Evolutionary conservation across 2,113 vertebrate genomes (phyloP), one percentile per base, ranked within the genome.

Genomic region (Oostethus manadensis): DNA sequence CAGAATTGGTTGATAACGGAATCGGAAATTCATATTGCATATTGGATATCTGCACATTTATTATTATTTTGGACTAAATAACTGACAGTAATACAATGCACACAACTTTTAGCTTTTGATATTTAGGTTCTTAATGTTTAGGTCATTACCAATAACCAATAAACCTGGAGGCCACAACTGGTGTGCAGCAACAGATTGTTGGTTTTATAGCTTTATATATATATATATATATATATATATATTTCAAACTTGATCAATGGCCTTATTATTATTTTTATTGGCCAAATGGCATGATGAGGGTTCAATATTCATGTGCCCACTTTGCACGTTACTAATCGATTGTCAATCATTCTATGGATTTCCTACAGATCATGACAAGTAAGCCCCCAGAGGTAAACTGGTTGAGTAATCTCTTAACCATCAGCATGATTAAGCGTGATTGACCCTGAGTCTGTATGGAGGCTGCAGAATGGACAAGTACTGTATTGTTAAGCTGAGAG

Each of bases 361-460:
- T 57, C 11, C 57, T 60, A 54, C 8, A 55, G 68, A 64, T 70
- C 47, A 46, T 51, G 53, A 38, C 29, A 62, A n/a, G 17, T 50
- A 29, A 73, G 11, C 38, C 40, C 23, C 42, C 10, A 11, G 21
- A 62, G 42, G 56, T 64, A 60, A 62, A 67, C n/a, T n/a, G 6
- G 23, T n/a, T 7, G 4, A 3, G 51, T 54, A 20, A 54, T 38
- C 35, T 6, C 33, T 6, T 35, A 54, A 73, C 55, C 10, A 46
- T 67, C 46, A 17, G 56, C 56, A 73, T 79, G 68, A 86, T 79
- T 81, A 78, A 68, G 54, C 33, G 48, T 77, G 75, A 81, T 72
- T 75, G 78, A 83, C 59, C 60, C 44, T 44, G 15, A 58, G n/a
- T 8, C 21, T 33, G 26, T 33, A 15, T 15, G 17, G 42, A 64